These are phyloP conservation scores for Lepidotrigona ventralis DNA, from an alignment of 1,140 invertebrate genomes.

Conservation along the genomic window DNA sequence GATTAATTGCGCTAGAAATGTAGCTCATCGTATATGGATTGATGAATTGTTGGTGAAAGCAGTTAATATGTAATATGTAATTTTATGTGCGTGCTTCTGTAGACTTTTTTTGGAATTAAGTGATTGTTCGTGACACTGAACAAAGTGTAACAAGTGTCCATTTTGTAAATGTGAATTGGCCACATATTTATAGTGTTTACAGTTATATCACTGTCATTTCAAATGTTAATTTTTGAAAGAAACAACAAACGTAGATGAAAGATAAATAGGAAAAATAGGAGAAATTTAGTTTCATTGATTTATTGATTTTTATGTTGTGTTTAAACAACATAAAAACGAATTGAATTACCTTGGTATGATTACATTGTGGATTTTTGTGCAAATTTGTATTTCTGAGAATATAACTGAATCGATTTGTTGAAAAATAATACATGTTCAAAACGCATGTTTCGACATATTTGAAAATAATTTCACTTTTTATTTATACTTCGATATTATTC, in stretches of 20 bases:
- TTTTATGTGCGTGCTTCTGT: background rate
- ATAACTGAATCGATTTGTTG: no score
- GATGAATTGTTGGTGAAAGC: background rate
- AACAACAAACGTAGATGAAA: background rate
- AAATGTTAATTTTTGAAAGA: background rate
- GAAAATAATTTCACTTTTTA: no score
- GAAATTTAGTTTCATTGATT: background rate
- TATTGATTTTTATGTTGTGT: background rate
- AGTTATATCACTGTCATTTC: background rate
- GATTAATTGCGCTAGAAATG: background rate
- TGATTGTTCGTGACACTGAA: background rate
- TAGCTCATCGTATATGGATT: fast-evolving
- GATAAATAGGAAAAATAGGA: background rate
- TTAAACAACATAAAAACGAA: background rate
- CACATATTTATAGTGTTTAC: background rate
- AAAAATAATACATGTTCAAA: no score
- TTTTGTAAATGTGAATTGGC: background rate
- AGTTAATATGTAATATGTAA: background rate
- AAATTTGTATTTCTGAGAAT: no score
- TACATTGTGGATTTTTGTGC: background rate
- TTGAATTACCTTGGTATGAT: background rate
- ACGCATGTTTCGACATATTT: no score
- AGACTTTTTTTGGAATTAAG: no score
- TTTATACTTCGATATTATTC: no score
- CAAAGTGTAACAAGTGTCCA: background rate